A percentile compares a stretch with the other conserved stretches of the same genome.
Conservation (phyloP, 2,113 vertebrate species). For the Muscicapa adusta region DNA sequence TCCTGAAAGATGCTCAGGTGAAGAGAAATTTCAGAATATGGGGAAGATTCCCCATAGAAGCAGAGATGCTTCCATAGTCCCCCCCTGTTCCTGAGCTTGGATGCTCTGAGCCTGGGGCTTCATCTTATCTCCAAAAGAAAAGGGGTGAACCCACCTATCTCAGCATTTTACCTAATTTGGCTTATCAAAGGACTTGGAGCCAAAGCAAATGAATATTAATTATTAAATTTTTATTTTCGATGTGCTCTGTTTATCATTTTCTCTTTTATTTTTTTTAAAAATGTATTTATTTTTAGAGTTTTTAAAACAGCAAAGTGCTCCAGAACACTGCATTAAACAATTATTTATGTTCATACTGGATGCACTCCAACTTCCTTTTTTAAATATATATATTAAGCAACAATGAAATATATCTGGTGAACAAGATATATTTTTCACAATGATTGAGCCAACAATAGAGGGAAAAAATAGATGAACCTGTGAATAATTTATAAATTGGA, state of each 20-base stretch:
- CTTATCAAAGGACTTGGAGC: background rate
- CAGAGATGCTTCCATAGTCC: background rate
- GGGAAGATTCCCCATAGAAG: background rate
- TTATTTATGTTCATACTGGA: background rate
- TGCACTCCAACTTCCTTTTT: background rate
- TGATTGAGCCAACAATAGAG: background rate
- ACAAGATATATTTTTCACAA: background rate
- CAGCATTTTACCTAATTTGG: background rate
- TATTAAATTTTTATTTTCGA: background rate
- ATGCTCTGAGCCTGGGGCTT: background rate
- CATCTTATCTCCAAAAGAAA: background rate
- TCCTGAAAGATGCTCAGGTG: background rate
- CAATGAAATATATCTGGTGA: background rate
- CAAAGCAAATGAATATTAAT: background rate
- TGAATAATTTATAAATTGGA: background rate
- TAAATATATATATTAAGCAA: background rate
- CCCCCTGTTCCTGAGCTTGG: background rate
- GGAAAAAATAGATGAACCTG: background rate
- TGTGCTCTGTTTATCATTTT: background rate
- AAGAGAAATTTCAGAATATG: background rate
- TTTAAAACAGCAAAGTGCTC: background rate
- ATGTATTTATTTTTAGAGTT: background rate
- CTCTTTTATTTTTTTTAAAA: background rate
- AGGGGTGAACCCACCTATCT: fast-evolving
- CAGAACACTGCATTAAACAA: background rate